phyloP scores from a whole-genome alignment of 2,888 invertebrate genomes.

The Hemistola chrysoprasaria region DNA sequence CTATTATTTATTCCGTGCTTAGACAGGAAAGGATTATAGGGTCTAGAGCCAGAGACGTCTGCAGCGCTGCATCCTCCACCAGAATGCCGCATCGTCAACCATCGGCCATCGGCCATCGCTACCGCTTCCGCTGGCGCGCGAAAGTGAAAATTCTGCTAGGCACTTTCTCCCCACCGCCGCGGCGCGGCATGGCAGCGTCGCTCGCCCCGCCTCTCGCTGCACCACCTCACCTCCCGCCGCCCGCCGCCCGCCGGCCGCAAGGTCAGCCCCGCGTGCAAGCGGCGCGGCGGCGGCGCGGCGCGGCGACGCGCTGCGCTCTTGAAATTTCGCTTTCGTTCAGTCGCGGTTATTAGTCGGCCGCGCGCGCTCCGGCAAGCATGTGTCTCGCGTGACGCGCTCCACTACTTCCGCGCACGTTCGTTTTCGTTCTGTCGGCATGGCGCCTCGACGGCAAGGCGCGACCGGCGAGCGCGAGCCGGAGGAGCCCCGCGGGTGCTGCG shows the following conservation, averaged over 20 bases:
- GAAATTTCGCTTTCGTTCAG: slow-evolving; percentile 87
- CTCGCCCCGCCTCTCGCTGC: slow-evolving; percentile 38
- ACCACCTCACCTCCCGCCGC: slow-evolving; percentile 31
- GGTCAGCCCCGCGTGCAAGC: slow-evolving; percentile 61
- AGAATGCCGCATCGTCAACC: slow-evolving; percentile 8
- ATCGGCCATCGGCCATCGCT: slow-evolving; percentile 30
- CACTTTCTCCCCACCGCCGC: slow-evolving; percentile 76
- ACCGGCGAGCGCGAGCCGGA: slow-evolving; percentile 75
- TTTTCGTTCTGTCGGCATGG: slow-evolving; percentile 74
- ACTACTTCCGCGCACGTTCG: slow-evolving; percentile 62
- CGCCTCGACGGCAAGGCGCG: slow-evolving; percentile 77
- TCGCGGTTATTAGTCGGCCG: slow-evolving; percentile 82
- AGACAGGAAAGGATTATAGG: no score
- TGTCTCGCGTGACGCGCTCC: slow-evolving; percentile 79
- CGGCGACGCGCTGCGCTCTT: slow-evolving; percentile 82
- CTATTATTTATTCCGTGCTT: no score
- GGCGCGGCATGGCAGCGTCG: slow-evolving; percentile 36
- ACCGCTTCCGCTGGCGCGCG: slow-evolving; percentile 62
- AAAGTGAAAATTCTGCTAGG: slow-evolving; percentile 77
- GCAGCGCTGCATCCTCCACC: slow-evolving; percentile 1
- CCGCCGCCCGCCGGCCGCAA: slow-evolving; percentile 53
- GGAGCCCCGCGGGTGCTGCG: slow-evolving; percentile 87
- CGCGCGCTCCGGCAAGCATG: slow-evolving; percentile 83
- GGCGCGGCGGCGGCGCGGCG: slow-evolving; percentile 53
- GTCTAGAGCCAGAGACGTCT: slow-evolving; percentile 1